Base-by-base conservation (phyloP, 2,888 invertebrate species). In the Nudaria mundana region DNA sequence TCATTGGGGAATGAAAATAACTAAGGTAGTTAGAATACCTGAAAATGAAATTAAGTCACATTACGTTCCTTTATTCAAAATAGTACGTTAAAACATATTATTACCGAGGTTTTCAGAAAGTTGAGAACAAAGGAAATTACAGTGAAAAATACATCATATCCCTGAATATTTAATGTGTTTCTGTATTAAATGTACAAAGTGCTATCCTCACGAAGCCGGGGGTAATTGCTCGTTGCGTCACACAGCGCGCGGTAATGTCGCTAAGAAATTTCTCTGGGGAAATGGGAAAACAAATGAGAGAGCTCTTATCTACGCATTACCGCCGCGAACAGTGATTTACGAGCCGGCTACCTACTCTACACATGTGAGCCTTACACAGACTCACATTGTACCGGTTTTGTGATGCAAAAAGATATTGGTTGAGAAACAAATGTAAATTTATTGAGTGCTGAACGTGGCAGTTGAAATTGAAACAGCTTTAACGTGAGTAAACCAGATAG, bases 211-310 rank as follows among this genome's bases (percentile, higher is more conserved):
- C 36, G 55, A 53, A 62, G 64, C 56, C 57, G 56, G 51, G 65
- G 64, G 73, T 77, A 78, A 81, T 79, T 77, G 76, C 65, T 70
- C 65, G 74, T 84, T 79, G 72, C 75, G 71, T 81, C 81, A 81
- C 69, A 64, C 54, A 44, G 63, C 61, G 59, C 63, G 64, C 62
- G 66, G 75, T 81, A 78, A 81, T 80, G 81, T 77, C 81, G 76
- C 77, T 76, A 74, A 81, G 84, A 83, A 80, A 82, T 84, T 81
- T 81, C 81, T 81, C 81, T 60, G 57, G 82, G 78, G 82, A 85
- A 84, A 85, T 84, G 81, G 82, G 76, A 78, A 83, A 84, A 85
- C 85, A 85, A 85, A 85, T 82, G 83, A 83, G 82, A 79, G 81
- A 78, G 80, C 79, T 84, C 76, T 84, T 85, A 84, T 85, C 86